Base-by-base conservation (phyloP, 2,888 invertebrate species). In the Stenurella melanura region DNA sequence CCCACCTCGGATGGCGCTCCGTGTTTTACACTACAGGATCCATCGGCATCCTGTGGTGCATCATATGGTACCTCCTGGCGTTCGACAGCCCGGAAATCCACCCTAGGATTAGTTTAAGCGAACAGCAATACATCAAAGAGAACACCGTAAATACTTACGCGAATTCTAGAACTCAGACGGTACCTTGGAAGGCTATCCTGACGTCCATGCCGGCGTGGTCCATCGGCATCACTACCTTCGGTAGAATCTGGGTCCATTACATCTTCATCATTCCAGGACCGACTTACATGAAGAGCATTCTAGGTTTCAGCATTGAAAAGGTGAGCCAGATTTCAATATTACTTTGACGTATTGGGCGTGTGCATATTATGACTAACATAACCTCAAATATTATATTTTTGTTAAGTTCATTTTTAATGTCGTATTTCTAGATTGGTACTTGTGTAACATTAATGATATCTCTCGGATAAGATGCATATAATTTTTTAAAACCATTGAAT, bases 161-260 rank as follows among this genome's bases (percentile, higher is more conserved):
- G 84, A 88, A 87, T 50, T 87, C 85, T 85, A 90, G 90, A 88
- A 90, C 86, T 81, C 89, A 90, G 79, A 89, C 90, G 74, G 93
- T 94, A 15, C 94, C 94, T 2, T 94, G 94, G 94, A 90, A 89
- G 78, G 88, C 91, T 3, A 94, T 94, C 78, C 90, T 94, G 60
- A 92, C 90, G 19, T 94, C 94, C 0, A 87, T 91, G 87, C 93
- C 94, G 0, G 93, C 93, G 2, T 94, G 94, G 94, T 91, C 93
- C 0, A 94, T 94, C 83, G 94, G 93, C 11, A 91, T 94, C 56
- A 94, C 94, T 1, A 94, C 94, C 0, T 94, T 94, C 83, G 94
- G 94, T n/a, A 90, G 94, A 69, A 94, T 94, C 85, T 94, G 94
- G 94, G 92, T 94, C 6, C 94, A 94, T 86, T 94, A 94, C 85